A percentile compares a stretch with the other conserved stretches of the same genome.
Conservation (phyloP, 2,113 vertebrate genomes). For the Tachycineta bicolor region DNA sequence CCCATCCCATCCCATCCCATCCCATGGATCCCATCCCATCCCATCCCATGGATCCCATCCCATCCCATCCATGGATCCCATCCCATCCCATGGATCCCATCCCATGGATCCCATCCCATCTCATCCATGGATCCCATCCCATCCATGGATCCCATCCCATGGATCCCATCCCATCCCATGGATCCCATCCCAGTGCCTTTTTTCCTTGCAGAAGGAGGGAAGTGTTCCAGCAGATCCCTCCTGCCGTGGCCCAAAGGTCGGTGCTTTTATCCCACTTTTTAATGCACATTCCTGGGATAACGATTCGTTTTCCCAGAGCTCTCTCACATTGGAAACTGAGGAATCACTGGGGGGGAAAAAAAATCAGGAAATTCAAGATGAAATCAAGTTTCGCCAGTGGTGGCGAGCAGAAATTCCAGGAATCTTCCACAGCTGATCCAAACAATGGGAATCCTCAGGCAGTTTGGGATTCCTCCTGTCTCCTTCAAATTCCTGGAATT, state of each 20-base stretch:
- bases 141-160: neutral
- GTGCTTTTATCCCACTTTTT: neutral
- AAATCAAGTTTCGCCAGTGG: neutral
- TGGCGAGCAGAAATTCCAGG: neutral
- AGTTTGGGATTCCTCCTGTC: neutral
- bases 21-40: no score
- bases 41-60: neutral
- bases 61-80: neutral
- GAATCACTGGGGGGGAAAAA: neutral
- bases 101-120: neutral
- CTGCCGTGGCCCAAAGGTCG: conserved; percentile 25
- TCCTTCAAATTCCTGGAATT: neutral
- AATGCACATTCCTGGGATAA: rapidly evolving
- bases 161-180: no score
- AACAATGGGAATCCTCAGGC: neutral
- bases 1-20: no score
- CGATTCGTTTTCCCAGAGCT: neutral
- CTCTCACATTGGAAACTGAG: neutral
- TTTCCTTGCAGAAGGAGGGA: conserved; percentile 26
- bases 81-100: neutral
- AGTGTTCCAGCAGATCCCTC: neutral
- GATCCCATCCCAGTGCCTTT: neutral
- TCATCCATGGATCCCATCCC: neutral
- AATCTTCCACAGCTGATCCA: neutral
- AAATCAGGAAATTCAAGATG: neutral